phyloP scores from a whole-genome alignment of 2,797 vertebrate genomes.

The Clamator glandarius region DNA sequence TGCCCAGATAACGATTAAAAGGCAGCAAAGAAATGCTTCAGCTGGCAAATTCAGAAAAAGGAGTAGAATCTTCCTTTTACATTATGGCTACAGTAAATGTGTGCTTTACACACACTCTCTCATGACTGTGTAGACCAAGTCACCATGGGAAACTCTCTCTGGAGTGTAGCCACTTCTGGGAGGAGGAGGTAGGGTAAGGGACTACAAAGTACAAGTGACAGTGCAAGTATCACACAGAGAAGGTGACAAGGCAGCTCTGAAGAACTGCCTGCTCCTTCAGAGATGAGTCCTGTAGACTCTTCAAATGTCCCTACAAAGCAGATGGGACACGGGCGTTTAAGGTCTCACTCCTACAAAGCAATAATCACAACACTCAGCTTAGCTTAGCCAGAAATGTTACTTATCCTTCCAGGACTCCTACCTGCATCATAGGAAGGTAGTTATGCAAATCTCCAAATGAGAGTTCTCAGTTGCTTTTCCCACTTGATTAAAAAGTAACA shows the following conservation, averaged over 20 bases:
- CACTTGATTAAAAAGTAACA: neutral
- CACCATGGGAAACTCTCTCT: neutral
- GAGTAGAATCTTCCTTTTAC: neutral
- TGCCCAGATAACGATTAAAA: neutral
- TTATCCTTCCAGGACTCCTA: neutral
- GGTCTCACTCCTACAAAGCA: neutral
- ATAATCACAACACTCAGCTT: neutral
- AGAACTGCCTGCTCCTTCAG: neutral
- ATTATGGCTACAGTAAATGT: neutral
- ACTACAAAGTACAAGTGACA: neutral
- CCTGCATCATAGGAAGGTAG: neutral
- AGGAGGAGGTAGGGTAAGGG: neutral
- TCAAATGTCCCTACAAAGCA: neutral
- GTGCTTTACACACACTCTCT: neutral
- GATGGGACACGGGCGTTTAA: fast-evolving
- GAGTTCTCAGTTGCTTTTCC: neutral
- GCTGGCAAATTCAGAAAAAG: neutral
- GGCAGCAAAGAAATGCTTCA: neutral
- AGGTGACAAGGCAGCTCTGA: neutral
- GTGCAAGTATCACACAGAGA: neutral
- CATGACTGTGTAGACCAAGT: neutral
- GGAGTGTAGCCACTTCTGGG: neutral
- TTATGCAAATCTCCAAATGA: neutral
- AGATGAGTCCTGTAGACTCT: neutral
- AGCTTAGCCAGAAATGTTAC: neutral